Evolutionary conservation across 2,888 invertebrate genomes (phyloP).

Genomic region (Phaedon cochleariae): DNA sequence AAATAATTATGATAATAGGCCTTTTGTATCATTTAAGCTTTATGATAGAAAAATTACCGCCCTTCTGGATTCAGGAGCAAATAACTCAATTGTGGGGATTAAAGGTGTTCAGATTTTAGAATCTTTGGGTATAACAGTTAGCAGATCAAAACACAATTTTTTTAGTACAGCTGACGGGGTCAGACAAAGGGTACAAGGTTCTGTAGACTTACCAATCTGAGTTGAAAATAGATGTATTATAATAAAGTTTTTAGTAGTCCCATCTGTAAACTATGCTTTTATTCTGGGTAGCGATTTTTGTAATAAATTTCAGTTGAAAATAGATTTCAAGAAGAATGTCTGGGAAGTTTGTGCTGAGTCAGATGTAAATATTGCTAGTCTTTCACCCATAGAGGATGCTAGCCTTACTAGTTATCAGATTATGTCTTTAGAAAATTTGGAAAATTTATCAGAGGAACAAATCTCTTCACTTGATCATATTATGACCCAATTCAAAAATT

Average conservation of each 20-base stretch:
- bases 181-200: too few relatives aligned
- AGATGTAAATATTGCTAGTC: neutral
- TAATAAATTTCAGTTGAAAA: conserved; percentile 3
- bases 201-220: neutral
- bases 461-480: neutral
- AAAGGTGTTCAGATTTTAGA: too few relatives aligned
- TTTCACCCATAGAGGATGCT: neutral
- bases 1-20: too few relatives aligned
- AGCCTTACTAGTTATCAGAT: too few relatives aligned
- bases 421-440: too few relatives aligned
- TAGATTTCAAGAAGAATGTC: conserved; percentile 16
- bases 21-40: too few relatives aligned
- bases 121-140: too few relatives aligned
- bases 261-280: neutral
- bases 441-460: too few relatives aligned
- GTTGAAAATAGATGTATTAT: neutral
- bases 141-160: neutral
- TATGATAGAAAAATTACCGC: too few relatives aligned
- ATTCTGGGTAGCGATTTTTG: conserved; percentile 22
- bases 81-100: too few relatives aligned
- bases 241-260: conserved; percentile 9
- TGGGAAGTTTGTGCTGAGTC: conserved; percentile 10
- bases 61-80: too few relatives aligned
- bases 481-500: neutral
- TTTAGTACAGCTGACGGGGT: neutral